Percentiles rank a stretch among this genome's conserved stretches.
Conservation (phyloP, 2,113 vertebrate species). For the Oxyura jamaicensis region DNA sequence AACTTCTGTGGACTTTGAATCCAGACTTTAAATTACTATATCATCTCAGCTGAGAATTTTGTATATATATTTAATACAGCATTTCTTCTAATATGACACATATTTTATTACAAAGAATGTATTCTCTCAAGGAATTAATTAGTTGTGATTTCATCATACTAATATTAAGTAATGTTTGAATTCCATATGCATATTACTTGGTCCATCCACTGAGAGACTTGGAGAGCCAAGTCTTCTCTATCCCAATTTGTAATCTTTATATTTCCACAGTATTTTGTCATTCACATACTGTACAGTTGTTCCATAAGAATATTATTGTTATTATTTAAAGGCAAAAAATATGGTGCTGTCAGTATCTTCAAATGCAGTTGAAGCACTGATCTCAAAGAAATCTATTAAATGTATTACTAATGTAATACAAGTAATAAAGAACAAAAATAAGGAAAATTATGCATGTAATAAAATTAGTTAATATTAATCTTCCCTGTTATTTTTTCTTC, state of each 20-base stretch:
- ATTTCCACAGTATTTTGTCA: neutral
- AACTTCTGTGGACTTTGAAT: neutral
- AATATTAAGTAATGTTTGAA: neutral
- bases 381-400: neutral
- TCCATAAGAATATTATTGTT: neutral
- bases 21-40: neutral
- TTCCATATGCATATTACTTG: neutral
- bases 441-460: neutral
- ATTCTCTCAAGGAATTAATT: neutral
- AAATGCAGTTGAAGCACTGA: neutral
- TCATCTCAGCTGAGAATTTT: neutral
- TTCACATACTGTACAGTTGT: neutral
- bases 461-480: neutral
- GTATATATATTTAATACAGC: neutral
- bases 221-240: neutral
- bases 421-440: neutral
- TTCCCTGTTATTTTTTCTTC: neutral
- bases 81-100: neutral
- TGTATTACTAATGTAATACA: neutral
- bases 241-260: neutral
- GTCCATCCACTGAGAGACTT: neutral
- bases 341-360: neutral
- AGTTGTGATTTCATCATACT: neutral
- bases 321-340: neutral
- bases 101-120: neutral